Conservation (phyloP, 2,113 vertebrate genomes). For the Glaucomys volans region DNA sequence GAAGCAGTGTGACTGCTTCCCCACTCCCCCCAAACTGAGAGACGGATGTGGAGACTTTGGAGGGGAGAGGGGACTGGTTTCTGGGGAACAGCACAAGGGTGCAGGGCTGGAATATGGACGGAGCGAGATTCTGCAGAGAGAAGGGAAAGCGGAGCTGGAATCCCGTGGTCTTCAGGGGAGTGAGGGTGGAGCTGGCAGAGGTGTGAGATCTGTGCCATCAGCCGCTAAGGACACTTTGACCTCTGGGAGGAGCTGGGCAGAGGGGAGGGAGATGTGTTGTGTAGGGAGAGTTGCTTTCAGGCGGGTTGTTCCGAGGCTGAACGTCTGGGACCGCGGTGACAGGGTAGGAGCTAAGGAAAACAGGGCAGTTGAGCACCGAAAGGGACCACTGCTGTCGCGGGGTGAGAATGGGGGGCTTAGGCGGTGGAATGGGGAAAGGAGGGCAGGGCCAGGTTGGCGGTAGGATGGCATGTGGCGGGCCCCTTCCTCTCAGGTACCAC, state of each 20-base stretch:
- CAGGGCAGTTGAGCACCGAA: not conserved
- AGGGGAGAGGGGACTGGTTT: not conserved
- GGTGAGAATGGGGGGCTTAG: not conserved
- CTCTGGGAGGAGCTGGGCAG: not conserved
- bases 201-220: not conserved
- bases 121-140: not conserved
- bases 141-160: not conserved
- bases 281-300: not conserved
- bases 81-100: not conserved
- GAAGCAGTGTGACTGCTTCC: not conserved
- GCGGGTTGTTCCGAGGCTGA: not conserved
- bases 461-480: not conserved
- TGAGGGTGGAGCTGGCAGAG: not conserved
- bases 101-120: not conserved
- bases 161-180: not conserved
- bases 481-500: not conserved
- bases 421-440: fast-evolving
- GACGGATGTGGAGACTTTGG: not conserved
- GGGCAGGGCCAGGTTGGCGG: not conserved
- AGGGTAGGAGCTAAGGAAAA: not conserved
- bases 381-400: not conserved
- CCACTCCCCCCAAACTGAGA: not conserved
- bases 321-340: not conserved
- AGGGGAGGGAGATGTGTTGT: not conserved
- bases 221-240: not conserved